A percentile compares a stretch with the other conserved stretches of the same genome.
Evolutionary conservation across 2,113 vertebrate genomes (phyloP).

Genomic region (Solea solea): DNA sequence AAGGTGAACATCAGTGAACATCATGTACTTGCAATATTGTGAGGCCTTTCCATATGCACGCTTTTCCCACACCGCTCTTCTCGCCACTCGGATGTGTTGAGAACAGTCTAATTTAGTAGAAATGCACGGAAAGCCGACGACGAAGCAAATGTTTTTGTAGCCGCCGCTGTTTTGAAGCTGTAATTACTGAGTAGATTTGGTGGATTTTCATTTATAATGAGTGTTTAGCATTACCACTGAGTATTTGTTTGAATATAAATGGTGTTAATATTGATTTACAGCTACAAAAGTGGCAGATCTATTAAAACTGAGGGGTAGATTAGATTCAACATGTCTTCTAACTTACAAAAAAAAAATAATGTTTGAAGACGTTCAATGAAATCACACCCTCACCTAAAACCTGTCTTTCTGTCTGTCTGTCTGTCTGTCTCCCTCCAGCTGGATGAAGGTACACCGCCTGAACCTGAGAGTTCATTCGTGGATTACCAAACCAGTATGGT

Average conservation of each 20-base stretch:
- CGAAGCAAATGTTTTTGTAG: slow-evolving; percentile 11
- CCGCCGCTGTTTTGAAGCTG: slow-evolving; percentile 28
- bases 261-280: slow-evolving; percentile 26
- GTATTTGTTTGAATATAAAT: slow-evolving; percentile 41
- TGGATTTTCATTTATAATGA: slow-evolving; percentile 36
- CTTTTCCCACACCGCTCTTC: slow-evolving; percentile 10
- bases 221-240: slow-evolving; percentile 20
- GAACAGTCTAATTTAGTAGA: slow-evolving; percentile 28
- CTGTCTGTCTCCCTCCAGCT: slow-evolving; percentile 80
- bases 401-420: slow-evolving; percentile 19
- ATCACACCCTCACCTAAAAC: neutral
- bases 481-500: slow-evolving; percentile 99
- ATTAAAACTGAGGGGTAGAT: slow-evolving; percentile 46
- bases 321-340: slow-evolving; percentile 14
- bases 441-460: slow-evolving; percentile 95
- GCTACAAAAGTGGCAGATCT: slow-evolving; percentile 35
- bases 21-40: slow-evolving; percentile 20
- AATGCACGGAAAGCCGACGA: slow-evolving; percentile 15
- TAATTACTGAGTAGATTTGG: slow-evolving; percentile 50
- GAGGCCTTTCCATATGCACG: neutral
- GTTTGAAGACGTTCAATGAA: slow-evolving; percentile 17
- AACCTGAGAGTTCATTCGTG: slow-evolving; percentile 94
- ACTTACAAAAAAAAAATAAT: slow-evolving; percentile 26
- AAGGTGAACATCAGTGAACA: neutral
- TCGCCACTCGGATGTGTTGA: slow-evolving; percentile 9